Evolutionary conservation across 2,888 invertebrate genomes (phyloP).

Genomic region (Holacanthella duospinosa): DNA sequence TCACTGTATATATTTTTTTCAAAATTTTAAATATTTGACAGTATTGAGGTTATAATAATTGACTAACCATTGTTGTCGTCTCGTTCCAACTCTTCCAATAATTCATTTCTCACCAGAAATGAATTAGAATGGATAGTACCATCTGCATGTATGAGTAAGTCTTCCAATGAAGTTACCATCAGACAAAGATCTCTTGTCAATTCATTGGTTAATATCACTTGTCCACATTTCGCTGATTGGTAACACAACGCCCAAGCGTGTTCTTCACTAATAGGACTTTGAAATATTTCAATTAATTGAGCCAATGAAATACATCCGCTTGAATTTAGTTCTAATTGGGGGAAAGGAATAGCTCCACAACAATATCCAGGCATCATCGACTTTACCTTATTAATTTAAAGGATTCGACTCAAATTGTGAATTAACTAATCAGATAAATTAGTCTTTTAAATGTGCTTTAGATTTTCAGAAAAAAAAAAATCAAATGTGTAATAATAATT

Average conservation of each 20-base stretch:
- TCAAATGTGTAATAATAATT: background rate
- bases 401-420: too few species aligned
- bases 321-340: slow-evolving; percentile 41
- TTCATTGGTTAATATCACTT: slow-evolving; percentile 41
- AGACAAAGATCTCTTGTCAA: slow-evolving; percentile 42
- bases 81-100: background rate
- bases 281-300: slow-evolving; percentile 71
- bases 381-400: background rate
- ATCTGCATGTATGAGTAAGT: slow-evolving; percentile 67
- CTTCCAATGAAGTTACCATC: slow-evolving; percentile 47
- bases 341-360: background rate
- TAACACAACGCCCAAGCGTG: slow-evolving; percentile 93
- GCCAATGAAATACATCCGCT: slow-evolving; percentile 63
- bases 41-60: too few species aligned
- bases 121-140: slow-evolving; percentile 63
- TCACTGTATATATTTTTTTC: too few species aligned
- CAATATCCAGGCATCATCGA: too few species aligned
- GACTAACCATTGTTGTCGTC: too few species aligned
- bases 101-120: slow-evolving; percentile 40
- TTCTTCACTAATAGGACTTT: slow-evolving; percentile 82
- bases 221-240: slow-evolving; percentile 58
- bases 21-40: too few species aligned
- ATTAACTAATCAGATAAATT: too few species aligned
- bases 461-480: too few species aligned
- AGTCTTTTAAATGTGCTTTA: too few species aligned